Base-by-base conservation (phyloP, 2,888 invertebrate species). In the Morpho achilles region DNA sequence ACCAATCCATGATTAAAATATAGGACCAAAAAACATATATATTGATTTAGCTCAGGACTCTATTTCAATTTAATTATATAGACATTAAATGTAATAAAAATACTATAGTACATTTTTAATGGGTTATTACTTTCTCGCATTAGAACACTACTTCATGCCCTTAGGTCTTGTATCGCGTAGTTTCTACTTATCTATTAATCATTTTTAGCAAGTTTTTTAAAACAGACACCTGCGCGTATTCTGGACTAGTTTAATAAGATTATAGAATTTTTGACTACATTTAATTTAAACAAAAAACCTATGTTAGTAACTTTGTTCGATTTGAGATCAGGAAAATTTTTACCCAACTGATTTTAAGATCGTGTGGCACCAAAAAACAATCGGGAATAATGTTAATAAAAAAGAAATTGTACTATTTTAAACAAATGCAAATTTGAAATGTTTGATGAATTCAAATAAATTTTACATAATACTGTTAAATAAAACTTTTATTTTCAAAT, bases 261-360 rank as follows among this genome's bases (percentile, higher is more conserved):
- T 59, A 53, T 44, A 39, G 50, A 50, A 22, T 8, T 53, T 46
- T 47, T 51, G 42, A 44, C 59, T 59, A 53, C 49, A 62, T 64
- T 61, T 62, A 9, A 43, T 8, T 43, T 9, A 43, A 61, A 58
- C 67, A 67, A 60, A 68, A 68, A 52, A 59, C 66, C 70, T 69
- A 67, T 60, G 59, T 65, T 63, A 66, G 65, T 66, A 71, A 72
- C 66, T 73, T 81, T 82, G 80, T 82, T 80, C 79, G 58, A 63
- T 72, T 69, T 80, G 83, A 83, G 83, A 83, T 82, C 82, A 77
- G 68, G 59, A 67, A 62, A 62, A 68, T 67, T 65, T 64, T 62
- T 68, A 9, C 50, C 59, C 50, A 50, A 59, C 61, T 50, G 10
- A 52, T 22, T 32, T 42, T 8, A 52, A 50, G 23, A 42, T 10